Evolutionary conservation across 2,797 vertebrate genomes (phyloP).

Genomic region (Microctenopoma lineatum): DNA sequence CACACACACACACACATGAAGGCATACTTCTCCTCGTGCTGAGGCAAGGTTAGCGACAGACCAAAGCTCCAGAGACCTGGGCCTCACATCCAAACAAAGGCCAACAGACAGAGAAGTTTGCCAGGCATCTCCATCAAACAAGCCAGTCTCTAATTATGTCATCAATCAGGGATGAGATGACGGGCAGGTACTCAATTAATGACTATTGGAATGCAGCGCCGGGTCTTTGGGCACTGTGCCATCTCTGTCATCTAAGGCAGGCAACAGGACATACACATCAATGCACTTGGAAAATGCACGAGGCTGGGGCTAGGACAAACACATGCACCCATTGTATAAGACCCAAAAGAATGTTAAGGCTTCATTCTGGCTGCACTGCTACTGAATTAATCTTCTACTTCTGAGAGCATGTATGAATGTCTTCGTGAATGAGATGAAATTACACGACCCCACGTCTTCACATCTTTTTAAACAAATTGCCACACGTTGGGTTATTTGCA

Average conservation of each 20-base stretch:
- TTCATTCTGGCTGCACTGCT: slow-evolving; percentile 9
- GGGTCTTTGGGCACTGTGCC: slow-evolving; percentile 64
- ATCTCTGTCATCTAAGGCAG: slow-evolving; percentile 72
- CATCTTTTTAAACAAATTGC: neutral
- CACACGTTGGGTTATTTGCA: neutral
- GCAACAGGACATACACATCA: slow-evolving; percentile 67
- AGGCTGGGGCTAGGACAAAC: slow-evolving; percentile 42
- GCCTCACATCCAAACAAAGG: slow-evolving; percentile 70
- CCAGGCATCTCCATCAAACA: slow-evolving; percentile 77
- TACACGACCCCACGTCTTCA: neutral
- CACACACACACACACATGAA: slow-evolving; percentile 29
- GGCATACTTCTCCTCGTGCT: slow-evolving; percentile 42
- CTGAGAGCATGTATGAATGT: slow-evolving; percentile 18
- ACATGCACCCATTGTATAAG: slow-evolving; percentile 53
- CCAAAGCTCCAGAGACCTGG: slow-evolving; percentile 65
- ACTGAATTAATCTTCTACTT: slow-evolving; percentile 20
- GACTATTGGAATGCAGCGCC: slow-evolving; percentile 68
- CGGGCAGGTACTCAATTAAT: slow-evolving; percentile 80
- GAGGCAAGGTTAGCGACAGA: slow-evolving; percentile 71
- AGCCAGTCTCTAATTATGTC: slow-evolving; percentile 77
- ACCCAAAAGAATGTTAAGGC: slow-evolving; percentile 35
- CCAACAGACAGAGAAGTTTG: slow-evolving; percentile 70
- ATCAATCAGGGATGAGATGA: slow-evolving; percentile 79
- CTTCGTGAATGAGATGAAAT: neutral
- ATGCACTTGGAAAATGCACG: slow-evolving; percentile 56